phyloP scores from a whole-genome alignment of 2,113 vertebrate genomes.

The Herpailurus yagouaroundi region DNA sequence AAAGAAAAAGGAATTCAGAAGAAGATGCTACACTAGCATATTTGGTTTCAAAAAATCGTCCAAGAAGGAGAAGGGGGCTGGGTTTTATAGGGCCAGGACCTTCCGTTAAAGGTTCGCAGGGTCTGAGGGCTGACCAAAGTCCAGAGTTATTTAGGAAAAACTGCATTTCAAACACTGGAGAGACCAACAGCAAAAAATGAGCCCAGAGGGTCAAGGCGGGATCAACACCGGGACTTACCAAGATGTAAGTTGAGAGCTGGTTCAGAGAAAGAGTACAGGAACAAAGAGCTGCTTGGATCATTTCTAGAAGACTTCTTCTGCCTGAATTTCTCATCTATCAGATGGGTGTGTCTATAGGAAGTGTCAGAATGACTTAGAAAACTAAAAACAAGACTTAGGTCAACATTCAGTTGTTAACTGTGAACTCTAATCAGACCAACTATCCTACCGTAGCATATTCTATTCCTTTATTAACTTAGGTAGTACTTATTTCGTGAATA shows the following conservation, averaged over 20 bases:
- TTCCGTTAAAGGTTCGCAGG: background rate
- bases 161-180: background rate
- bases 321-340: background rate
- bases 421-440: background rate
- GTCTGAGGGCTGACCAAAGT: background rate
- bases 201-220: background rate
- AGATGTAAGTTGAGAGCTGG: background rate
- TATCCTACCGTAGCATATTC: background rate
- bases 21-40: slow-evolving; percentile 53
- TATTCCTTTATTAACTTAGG: background rate
- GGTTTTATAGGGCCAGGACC: background rate
- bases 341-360: background rate
- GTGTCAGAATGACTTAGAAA: background rate
- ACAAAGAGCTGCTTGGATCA: background rate
- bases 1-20: slow-evolving; percentile 62
- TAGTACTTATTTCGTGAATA: background rate
- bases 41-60: background rate
- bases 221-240: background rate
- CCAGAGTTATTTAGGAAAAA: background rate
- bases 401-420: background rate
- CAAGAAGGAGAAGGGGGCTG: background rate
- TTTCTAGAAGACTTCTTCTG: background rate
- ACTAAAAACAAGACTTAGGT: background rate
- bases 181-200: background rate
- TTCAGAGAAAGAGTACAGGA: background rate